Base-by-base conservation (phyloP, 2,797 vertebrate genomes). In the Rallus crepitans region DNA sequence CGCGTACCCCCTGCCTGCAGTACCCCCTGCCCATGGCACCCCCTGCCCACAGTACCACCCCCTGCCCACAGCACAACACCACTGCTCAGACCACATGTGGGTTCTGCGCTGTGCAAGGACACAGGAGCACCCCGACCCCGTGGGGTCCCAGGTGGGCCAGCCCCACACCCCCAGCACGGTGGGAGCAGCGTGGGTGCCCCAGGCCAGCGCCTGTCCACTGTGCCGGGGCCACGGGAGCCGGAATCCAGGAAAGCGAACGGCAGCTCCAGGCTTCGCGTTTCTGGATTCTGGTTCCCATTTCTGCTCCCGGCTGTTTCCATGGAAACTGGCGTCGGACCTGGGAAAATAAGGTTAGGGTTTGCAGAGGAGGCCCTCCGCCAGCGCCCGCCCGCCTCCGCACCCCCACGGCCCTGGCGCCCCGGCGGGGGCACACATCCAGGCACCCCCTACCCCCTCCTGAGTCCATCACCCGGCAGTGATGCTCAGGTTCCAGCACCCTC, bases 261-360 rank as follows among this genome's bases (percentile, higher is more conserved):
- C 86, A 94, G 96, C 97, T 93, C 57, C 39, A 96, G 95, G 96
- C 95, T 97, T 91, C 66, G 91, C 93, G 12, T 96, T 97, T 96
- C 97, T 96, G 96, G 97, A 97, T 97, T 97, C 96, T 96, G 92
- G 96, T 97, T 97, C 96, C 97, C 92, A 25, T 96, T 97, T 96
- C 96, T 97, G 96, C 96, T 97, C 96, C 96, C 59, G 96, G 96
- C 94, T 96, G 96, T 97, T 97, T 97, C 97, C 97, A 97, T 97
- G 96, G 97, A 97, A 97, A 97, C 97, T 96, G 96, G 97, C 96
- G 96, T 96, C 93, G 96, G 97, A 97, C 97, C 97, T 97, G 96
- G 96, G 97, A 97, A 97, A 97, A 97, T 97, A 97, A 97, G 97
- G 97, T 97, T 97, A 97, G 97, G 94, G 95, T 93, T 96, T 96